Percentiles rank a stretch among this genome's conserved stretches.
Evolutionary conservation across 1,140 invertebrate species (phyloP).

Genomic region (Mesaphorura yosii): DNA sequence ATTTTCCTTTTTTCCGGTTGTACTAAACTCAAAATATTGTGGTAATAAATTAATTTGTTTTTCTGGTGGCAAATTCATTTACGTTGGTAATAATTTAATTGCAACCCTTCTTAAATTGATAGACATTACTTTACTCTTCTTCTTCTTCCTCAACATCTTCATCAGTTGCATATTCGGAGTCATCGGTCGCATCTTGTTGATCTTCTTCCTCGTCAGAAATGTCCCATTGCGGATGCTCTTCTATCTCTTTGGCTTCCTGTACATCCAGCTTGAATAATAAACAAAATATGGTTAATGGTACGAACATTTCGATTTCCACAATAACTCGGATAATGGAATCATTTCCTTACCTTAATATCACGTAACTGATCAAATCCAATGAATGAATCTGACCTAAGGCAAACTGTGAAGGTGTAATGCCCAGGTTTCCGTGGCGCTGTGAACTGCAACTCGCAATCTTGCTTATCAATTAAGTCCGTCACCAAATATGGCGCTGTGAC

Average conservation of each 20-base stretch:
- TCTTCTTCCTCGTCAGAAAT: conserved; percentile 87
- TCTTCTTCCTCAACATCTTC: conserved; percentile 52
- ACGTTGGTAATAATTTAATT: too few relatives aligned
- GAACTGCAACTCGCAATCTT: conserved; percentile 87
- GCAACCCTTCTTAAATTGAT: too few relatives aligned
- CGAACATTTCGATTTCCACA: neutral
- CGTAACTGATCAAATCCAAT: conserved; percentile 79
- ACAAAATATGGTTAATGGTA: conserved; percentile 6
- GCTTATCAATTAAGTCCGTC: conserved; percentile 62
- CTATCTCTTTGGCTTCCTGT: conserved; percentile 80
- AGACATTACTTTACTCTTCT: conserved; percentile 31
- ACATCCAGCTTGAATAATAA: conserved; percentile 61
- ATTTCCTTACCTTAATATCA: conserved; percentile 68
- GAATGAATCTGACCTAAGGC: conserved; percentile 90
- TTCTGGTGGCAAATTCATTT: too few relatives aligned
- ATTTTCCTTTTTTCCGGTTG: too few relatives aligned
- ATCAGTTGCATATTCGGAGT: conserved; percentile 59
- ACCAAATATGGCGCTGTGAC: conserved; percentile 83
- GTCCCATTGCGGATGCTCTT: conserved; percentile 92
- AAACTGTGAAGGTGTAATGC: conserved; percentile 85
- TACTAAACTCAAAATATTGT: too few relatives aligned
- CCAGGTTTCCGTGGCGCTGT: conserved; percentile 87
- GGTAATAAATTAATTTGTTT: too few relatives aligned
- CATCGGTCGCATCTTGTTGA: conserved; percentile 48
- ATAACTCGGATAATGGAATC: conserved; percentile 14